Evolutionary conservation across 1,140 invertebrate species (phyloP).

Genomic region (Lordiphosa stackelbergi): DNA sequence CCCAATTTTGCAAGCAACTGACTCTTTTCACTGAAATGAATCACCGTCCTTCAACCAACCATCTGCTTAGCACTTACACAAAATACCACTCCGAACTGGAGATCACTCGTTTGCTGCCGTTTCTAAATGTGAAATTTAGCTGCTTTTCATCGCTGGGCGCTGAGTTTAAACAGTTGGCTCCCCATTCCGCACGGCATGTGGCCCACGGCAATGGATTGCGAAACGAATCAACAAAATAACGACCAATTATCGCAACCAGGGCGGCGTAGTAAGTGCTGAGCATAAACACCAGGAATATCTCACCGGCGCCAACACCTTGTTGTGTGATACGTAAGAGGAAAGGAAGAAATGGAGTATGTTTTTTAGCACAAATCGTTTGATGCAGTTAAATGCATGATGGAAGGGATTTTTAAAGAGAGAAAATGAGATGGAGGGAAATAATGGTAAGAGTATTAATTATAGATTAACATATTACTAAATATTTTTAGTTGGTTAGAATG

Average conservation of each 20-base stretch:
- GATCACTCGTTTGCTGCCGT: slow-evolving; percentile 37
- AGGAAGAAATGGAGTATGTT: neutral
- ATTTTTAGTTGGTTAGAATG: too few relatives aligned
- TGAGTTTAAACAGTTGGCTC: slow-evolving; percentile 60
- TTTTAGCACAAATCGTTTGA: neutral
- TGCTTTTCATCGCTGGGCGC: slow-evolving; percentile 30
- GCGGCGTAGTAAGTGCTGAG: slow-evolving; percentile 84
- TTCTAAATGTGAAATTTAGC: slow-evolving; percentile 13
- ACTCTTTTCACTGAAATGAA: too few relatives aligned
- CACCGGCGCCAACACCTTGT: slow-evolving; percentile 86
- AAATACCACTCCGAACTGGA: slow-evolving; percentile 82
- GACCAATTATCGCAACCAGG: slow-evolving; percentile 86
- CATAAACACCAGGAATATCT: slow-evolving; percentile 84
- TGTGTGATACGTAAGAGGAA: slow-evolving; percentile 12
- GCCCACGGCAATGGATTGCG: slow-evolving; percentile 81
- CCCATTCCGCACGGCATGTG: slow-evolving; percentile 81
- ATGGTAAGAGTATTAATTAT: too few relatives aligned
- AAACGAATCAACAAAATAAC: slow-evolving; percentile 83
- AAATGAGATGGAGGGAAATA: too few relatives aligned
- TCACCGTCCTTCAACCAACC: neutral
- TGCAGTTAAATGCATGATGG: too few relatives aligned
- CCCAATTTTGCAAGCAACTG: too few relatives aligned
- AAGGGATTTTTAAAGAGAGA: too few relatives aligned
- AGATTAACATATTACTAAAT: too few relatives aligned
- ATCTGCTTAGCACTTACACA: slow-evolving; percentile 77